Evolutionary conservation across 2,888 invertebrate species (phyloP).

Genomic region (Drosophila paranaensis): DNA sequence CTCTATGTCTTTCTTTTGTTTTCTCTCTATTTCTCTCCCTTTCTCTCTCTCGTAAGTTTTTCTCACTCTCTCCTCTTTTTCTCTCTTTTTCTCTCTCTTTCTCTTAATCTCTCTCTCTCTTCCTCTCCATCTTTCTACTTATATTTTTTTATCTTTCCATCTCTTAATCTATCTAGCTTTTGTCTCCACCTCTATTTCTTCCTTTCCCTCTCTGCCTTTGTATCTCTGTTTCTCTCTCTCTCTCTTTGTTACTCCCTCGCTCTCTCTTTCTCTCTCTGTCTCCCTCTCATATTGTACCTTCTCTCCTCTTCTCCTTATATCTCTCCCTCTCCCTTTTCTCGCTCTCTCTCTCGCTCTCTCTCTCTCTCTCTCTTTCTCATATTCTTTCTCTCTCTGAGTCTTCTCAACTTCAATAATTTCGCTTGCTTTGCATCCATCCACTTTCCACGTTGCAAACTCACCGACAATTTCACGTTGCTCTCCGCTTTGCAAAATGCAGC

Average conservation of each 20-base stretch:
- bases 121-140: background rate
- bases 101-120: background rate
- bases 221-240: no score
- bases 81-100: no score
- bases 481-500: slow-evolving; percentile 7
- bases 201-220: background rate
- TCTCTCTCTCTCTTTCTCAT: background rate
- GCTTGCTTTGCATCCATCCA: no score
- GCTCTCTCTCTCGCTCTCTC: no score
- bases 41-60: background rate
- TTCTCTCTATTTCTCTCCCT: background rate
- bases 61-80: background rate
- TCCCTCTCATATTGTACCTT: no score
- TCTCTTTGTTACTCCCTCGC: background rate
- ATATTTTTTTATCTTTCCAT: background rate
- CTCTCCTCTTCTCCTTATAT: background rate
- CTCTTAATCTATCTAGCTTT: background rate
- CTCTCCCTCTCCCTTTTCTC: background rate
- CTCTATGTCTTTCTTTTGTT: background rate
- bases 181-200: background rate
- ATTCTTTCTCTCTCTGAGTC: background rate
- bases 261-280: background rate
- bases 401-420: background rate
- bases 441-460: slow-evolving; percentile 25
- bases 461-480: slow-evolving; percentile 24